Base-by-base conservation (phyloP, 1,140 invertebrate genomes). In the Eupristina koningsbergeri region DNA sequence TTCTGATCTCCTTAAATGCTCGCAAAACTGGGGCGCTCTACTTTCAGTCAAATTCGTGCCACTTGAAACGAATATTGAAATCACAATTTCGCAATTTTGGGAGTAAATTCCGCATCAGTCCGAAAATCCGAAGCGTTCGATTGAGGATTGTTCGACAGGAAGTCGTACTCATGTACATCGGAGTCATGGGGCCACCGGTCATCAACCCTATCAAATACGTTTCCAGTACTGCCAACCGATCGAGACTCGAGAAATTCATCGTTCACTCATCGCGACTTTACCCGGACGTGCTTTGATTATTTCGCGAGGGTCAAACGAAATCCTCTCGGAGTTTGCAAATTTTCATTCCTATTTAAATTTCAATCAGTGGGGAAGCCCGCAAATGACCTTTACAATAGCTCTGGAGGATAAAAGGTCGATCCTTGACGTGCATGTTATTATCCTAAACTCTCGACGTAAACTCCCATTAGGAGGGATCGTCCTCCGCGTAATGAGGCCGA, bases 321-420 rank as follows among this genome's bases (percentile, higher is more conserved):
- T 80, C 79, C 79, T 50, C 64, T 26, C 39, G 69, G 53, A 81
- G 50, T 81, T 75, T 63, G 53, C 71, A 73, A 39, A 82, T 82
- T 82, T 76, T 39, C 80, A 82, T 82, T 82, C 64, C 76, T 58
- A 34, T n/a, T 39, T 67, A 76, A 76, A 82, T 82, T 82, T 71
- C 80, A 50, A 82, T 82, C 80, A 63, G 41, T 73, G 64, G 45
- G 26, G 39, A 9, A n/a, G 36, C 34, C 29, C 45, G 26, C 45
- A 34, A 53, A 22, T 22, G 53, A 26, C 80, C 8, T 81, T 81
- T 81, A 81, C 80, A 81, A 81, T 74, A 34, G 47, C 31, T 22
- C 15, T 29, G 64, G 13, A 26, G 34, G 39, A 75, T 58, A 74
- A 74, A 75, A 75, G 69, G 31, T 11, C 67, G 47, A 39, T 45